Evolutionary conservation across 2,888 invertebrate species (phyloP).

Genomic region (Erebia palarica): DNA sequence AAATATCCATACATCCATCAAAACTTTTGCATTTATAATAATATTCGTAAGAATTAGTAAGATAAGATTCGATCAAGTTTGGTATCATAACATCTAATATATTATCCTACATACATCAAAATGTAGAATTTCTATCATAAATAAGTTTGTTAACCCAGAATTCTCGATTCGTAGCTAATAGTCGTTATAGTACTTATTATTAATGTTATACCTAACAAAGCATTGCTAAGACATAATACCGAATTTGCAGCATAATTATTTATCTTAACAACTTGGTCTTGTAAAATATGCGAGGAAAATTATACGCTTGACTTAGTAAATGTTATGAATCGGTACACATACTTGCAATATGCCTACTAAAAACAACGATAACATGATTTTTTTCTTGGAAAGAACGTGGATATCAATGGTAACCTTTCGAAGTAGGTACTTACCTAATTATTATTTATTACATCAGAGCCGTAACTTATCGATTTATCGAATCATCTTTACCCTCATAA

Average conservation of each 20-base stretch:
- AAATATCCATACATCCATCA: too few species aligned
- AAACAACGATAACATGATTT: neutral
- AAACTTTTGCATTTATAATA: too few species aligned
- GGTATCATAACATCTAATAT: too few species aligned
- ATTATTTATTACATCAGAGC: too few species aligned
- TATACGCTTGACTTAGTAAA: neutral
- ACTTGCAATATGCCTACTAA: neutral
- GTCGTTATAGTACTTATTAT: neutral
- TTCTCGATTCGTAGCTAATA: neutral
- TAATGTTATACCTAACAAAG: neutral
- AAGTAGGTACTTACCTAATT: too few species aligned
- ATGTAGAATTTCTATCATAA: neutral
- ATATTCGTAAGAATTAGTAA: too few species aligned
- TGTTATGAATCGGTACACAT: neutral
- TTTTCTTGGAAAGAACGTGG: neutral
- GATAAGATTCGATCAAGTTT: too few species aligned
- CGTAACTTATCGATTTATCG: too few species aligned
- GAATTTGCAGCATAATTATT: neutral
- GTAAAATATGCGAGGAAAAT: slow-evolving; percentile 1
- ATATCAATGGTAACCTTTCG: neutral
- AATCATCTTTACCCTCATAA: too few species aligned
- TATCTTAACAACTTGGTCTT: neutral
- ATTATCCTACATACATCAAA: too few species aligned
- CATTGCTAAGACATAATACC: neutral
- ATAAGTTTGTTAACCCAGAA: neutral